These are phyloP conservation scores for Corythoichthys intestinalis DNA, from an alignment of 2,113 vertebrate species.

Conservation along the genomic window DNA sequence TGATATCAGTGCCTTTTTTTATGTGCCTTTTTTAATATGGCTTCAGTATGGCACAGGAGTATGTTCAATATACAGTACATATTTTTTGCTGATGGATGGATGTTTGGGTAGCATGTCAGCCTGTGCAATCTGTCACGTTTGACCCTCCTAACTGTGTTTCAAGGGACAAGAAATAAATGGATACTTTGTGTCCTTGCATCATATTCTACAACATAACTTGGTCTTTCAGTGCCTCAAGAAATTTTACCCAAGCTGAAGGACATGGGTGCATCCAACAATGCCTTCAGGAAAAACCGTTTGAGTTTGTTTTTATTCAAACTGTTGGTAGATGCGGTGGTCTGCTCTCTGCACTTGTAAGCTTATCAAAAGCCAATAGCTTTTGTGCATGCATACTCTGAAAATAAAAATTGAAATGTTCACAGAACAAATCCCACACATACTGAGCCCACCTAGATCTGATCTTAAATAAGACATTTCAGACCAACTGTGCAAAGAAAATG, in stretches of 20 bases:
- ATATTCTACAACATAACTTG: constrained; percentile 31
- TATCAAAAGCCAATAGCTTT: constrained; percentile 20
- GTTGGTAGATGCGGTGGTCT: not conserved
- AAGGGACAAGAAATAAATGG: constrained; percentile 28
- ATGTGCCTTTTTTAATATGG: not conserved
- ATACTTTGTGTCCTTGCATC: constrained; percentile 21
- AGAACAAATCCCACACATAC: constrained; percentile 38
- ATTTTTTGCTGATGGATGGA: too few relatives aligned
- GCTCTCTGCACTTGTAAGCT: constrained; percentile 9
- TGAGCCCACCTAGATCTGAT: constrained; percentile 47
- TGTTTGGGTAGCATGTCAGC: not conserved
- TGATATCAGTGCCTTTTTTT: constrained; percentile 18
- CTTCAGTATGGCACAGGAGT: too few relatives aligned
- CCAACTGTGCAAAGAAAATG: constrained; percentile 61
- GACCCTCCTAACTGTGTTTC: constrained; percentile 28
- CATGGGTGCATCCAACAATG: constrained; percentile 8
- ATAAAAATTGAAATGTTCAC: constrained; percentile 38
- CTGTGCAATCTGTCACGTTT: constrained; percentile 24
- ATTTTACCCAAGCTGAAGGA: constrained; percentile 24
- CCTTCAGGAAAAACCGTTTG: constrained; percentile 12
- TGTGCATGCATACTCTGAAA: constrained; percentile 14
- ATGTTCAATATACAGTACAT: too few relatives aligned
- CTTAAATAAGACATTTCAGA: constrained; percentile 45
- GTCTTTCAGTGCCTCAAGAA: constrained; percentile 11
- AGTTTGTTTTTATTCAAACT: constrained; percentile 6